phyloP scores from a whole-genome alignment of 2,888 invertebrate species.

The Chydorus sphaericus region DNA sequence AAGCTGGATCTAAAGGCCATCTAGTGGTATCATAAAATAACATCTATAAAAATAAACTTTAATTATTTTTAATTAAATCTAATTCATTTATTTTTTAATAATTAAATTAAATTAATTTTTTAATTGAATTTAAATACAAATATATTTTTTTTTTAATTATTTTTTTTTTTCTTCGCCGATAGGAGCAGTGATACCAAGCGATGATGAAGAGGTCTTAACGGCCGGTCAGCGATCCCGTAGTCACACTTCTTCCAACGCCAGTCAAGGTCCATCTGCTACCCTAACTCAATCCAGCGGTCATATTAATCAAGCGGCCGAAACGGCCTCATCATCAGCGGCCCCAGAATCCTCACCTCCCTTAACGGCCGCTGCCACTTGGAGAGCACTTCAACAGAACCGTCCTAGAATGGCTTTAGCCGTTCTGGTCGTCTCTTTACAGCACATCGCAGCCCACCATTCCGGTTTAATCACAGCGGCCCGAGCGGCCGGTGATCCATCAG shows the following conservation, averaged over 20 bases:
- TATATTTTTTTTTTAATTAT: too few relatives aligned
- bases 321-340: not conserved
- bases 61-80: not conserved
- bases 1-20: too few relatives aligned
- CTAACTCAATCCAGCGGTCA: not conserved
- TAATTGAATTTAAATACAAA: not conserved
- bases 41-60: too few relatives aligned
- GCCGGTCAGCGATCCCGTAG: not conserved
- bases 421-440: not conserved
- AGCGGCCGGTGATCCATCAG: too few relatives aligned
- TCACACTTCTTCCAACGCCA: not conserved
- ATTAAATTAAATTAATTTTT: not conserved
- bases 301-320: not conserved
- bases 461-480: too few relatives aligned
- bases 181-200: slow-evolving; percentile 7
- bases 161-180: too few relatives aligned
- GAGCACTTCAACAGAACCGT: not conserved
- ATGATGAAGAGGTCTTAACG: slow-evolving; percentile 3
- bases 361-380: not conserved
- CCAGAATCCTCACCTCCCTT: not conserved
- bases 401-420: not conserved
- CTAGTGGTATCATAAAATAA: too few relatives aligned
- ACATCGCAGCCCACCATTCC: not conserved
- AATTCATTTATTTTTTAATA: not conserved
- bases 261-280: not conserved